Evolutionary conservation across 2,797 vertebrate genomes (phyloP), one percentile per base, ranked within the genome.

Genomic region (Hylomyscus alleni): DNA sequence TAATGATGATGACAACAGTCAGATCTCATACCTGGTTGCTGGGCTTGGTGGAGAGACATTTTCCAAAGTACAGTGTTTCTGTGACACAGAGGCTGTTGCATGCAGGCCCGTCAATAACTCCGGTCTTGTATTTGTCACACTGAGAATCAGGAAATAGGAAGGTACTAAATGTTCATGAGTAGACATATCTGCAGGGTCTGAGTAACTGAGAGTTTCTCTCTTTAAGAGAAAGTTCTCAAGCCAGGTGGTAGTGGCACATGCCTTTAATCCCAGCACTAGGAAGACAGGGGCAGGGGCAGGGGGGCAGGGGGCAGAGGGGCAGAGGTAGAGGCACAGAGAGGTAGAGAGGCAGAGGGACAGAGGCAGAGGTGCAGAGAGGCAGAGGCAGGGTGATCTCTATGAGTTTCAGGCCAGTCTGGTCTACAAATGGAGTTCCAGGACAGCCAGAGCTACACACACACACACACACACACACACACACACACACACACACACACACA

Each of bases 61-160:
- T 99, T 96, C 99, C 99, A 98, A 99, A 99, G 98, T 99, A 99
- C 72, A 99, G 95, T 0, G 99, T 99, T 98, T 99, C 99, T 97
- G 99, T 99, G 76, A 99, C 99, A 98, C 99, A 99, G 90, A 99
- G 99, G 97, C 99, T 99, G 96, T 99, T 99, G 98, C 99, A 99
- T 31, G 99, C 99, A 31, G 99, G 99, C 88, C 99, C 99, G 72
- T 99, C 99, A 60, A 99, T 99, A 97, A 99, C 98, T 80, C 99
- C 99, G 52, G 99, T 99, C 98, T 98, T 99, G 98, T 99, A 99
- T 98, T 99, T 99, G 98, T 99, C 99, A 98, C 99, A 99, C 99
- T 99, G 97, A 95, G 98, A 98, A 91, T 92, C n/a, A 96, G 58
- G 40, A 94, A 85, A 97, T 52, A 92, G 82, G 96, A 52, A 87